Conservation (phyloP, 2,113 vertebrate genomes). For the Pelobates fuscus region DNA sequence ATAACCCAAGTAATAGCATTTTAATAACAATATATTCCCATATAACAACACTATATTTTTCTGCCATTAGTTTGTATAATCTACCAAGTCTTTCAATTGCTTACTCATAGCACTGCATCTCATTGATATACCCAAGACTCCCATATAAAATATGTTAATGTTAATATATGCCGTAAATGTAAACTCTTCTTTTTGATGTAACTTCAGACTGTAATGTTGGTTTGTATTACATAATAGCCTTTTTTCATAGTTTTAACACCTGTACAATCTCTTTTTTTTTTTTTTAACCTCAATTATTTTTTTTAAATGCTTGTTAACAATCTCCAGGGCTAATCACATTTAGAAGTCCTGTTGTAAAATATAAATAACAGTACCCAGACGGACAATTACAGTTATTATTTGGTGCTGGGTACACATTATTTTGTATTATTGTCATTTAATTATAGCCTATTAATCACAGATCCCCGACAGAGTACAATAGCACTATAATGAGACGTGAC, state of each 20-base stretch:
- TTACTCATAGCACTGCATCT: no score
- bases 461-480: constrained; percentile 27
- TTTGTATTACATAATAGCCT: neutral
- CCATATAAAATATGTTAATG: no score
- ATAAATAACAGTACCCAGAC: constrained; percentile 19
- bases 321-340: constrained; percentile 31
- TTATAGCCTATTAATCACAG: constrained; percentile 40
- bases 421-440: constrained; percentile 36
- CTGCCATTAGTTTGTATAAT: no score
- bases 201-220: neutral
- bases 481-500: constrained; percentile 37
- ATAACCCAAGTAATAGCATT: no score
- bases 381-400: constrained; percentile 28
- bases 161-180: no score
- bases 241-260: neutral
- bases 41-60: no score
- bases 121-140: no score
- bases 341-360: neutral
- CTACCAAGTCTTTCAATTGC: no score
- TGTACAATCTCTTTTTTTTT: neutral
- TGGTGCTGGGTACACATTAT: constrained; percentile 12
- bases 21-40: no score
- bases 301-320: neutral
- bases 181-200: neutral
- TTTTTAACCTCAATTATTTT: constrained; percentile 7